Evolutionary conservation across 2,888 invertebrate genomes (phyloP).

Genomic region (Hemistola chrysoprasaria): DNA sequence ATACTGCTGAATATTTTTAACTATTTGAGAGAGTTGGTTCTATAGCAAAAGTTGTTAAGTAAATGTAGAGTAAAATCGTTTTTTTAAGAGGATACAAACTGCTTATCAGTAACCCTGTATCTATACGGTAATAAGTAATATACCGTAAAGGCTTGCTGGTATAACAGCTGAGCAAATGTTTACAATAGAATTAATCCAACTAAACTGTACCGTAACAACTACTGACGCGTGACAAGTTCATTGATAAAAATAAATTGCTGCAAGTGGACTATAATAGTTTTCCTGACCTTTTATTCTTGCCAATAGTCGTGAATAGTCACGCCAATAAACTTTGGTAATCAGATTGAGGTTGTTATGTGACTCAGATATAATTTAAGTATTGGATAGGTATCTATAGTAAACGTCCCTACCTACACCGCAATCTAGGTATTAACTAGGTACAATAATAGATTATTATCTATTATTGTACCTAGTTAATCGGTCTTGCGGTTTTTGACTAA

Average conservation of each 20-base stretch:
- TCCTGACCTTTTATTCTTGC: constrained; percentile 57
- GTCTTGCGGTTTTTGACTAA: constrained; percentile 8
- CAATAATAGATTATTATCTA: constrained; percentile 4
- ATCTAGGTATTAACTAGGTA: too few relatives aligned
- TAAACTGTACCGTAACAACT: constrained; percentile 51
- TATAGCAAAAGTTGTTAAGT: too few relatives aligned
- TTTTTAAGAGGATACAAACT: too few relatives aligned
- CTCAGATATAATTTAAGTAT: constrained; percentile 6
- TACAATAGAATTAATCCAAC: constrained; percentile 32
- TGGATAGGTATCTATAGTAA: too few relatives aligned
- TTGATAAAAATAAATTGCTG: constrained; percentile 67
- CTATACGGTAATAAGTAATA: too few relatives aligned
- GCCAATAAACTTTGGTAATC: constrained; percentile 36
- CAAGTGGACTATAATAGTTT: constrained; percentile 44
- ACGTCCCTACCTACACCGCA: too few relatives aligned
- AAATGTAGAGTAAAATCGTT: too few relatives aligned
- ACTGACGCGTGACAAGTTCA: constrained; percentile 67
- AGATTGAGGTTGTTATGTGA: constrained; percentile 20
- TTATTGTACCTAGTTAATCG: too few relatives aligned
- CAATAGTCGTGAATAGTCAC: constrained; percentile 32
- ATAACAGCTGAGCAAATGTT: constrained; percentile 24
- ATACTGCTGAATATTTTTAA: too few relatives aligned
- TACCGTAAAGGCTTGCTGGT: too few relatives aligned
- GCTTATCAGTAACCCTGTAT: too few relatives aligned
- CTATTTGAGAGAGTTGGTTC: too few relatives aligned